phyloP scores from a whole-genome alignment of 2,113 vertebrate species.

The Sylvietta virens region DNA sequence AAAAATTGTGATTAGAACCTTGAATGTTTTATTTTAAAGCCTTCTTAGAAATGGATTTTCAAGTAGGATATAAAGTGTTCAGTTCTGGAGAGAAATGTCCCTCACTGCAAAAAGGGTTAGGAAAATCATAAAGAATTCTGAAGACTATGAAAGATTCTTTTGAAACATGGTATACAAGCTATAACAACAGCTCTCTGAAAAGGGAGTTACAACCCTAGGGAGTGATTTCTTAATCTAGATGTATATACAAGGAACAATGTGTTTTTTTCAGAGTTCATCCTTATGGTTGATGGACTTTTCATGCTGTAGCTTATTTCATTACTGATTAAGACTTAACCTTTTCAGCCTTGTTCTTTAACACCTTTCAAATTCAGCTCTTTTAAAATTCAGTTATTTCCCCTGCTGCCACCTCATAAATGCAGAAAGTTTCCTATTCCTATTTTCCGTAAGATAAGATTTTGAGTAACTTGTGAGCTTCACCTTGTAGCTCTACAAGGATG shows the following conservation, averaged over 20 bases:
- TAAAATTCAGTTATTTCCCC: not conserved
- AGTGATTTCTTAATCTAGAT: not conserved
- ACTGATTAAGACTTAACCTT: not conserved
- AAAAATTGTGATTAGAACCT: not conserved
- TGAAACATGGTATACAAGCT: not conserved
- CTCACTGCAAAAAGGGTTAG: not conserved
- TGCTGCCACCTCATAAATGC: not conserved
- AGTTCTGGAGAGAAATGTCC: not conserved
- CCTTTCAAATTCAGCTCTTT: not conserved
- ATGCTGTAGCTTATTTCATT: not conserved
- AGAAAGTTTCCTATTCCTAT: not conserved
- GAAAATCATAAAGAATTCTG: not conserved
- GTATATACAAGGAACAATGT: not conserved
- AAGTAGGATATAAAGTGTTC: not conserved
- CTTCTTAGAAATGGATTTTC: not conserved
- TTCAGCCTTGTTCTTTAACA: not conserved
- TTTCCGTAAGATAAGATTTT: not conserved
- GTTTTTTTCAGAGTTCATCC: not conserved
- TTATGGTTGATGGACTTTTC: not conserved
- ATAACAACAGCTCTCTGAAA: not conserved
- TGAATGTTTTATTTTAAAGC: not conserved
- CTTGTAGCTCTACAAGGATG: not conserved
- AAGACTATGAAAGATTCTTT: not conserved
- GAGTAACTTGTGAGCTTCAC: not conserved
- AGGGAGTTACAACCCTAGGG: not conserved